Base-by-base conservation (phyloP, 1,140 invertebrate genomes). In the Hormaphis cornu region DNA sequence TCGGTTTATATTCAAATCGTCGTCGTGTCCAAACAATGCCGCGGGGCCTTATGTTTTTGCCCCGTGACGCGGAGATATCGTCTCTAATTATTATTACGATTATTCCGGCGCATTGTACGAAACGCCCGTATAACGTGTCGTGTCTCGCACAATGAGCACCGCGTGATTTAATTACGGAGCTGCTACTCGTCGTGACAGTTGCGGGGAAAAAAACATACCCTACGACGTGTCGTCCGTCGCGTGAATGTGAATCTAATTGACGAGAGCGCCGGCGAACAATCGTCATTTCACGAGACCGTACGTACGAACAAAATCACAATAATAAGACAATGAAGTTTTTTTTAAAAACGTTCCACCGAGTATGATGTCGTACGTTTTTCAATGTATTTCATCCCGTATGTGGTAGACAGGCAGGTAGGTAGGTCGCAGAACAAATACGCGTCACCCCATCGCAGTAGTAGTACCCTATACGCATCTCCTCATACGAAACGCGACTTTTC, bases 161-260 rank as follows among this genome's bases (percentile, higher is more conserved):
- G 44, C 10, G 9, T 5, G 6, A n/a, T 61, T 48, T 63, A 63
- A 63, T 63, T 48, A 63, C 14, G 42, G 33, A 63, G n/a, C n/a
- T n/a, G n/a, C n/a, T n/a, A n/a, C n/a, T n/a, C n/a, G n/a, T n/a
- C n/a, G n/a, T n/a, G n/a, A n/a, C n/a, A n/a, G n/a, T n/a, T n/a
- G n/a, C n/a, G n/a, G n/a, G n/a, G n/a, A n/a, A n/a, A n/a, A n/a
- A n/a, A n/a, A n/a, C n/a, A n/a, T n/a, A n/a, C n/a, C n/a, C n/a
- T n/a, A n/a, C n/a, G n/a, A n/a, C n/a, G n/a, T n/a, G n/a, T n/a
- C n/a, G n/a, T n/a, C n/a, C n/a, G n/a, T 18, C 30, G 26, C 44
- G 33, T 66, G 61, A 66, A 66, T 66, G n/a, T 33, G 61, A 66
- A 48, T 66, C 18, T 66, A 66, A 66, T 66, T 66, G 61, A 66